Base-by-base conservation (phyloP, 2,888 invertebrate genomes). In the Pseudococcus jackbeardsleyi region DNA sequence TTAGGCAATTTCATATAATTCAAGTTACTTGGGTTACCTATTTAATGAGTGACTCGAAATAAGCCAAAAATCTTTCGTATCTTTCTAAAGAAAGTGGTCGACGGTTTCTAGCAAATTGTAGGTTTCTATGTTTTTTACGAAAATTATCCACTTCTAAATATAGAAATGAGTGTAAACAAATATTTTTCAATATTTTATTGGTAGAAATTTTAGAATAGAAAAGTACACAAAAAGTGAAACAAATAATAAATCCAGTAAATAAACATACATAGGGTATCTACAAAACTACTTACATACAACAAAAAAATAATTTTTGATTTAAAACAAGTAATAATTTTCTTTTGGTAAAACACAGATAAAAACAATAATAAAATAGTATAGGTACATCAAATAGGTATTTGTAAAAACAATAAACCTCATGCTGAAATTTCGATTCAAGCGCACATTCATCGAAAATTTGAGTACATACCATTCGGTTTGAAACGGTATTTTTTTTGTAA, bases 401-500 rank as follows among this genome's bases (percentile, higher is more conserved):
- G n/a, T n/a, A 4, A 15, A 54, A 17, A n/a, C 15, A 54, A 15
- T 1, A n/a, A 54, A n/a, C 17, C n/a, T 5, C 0, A n/a, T 12
- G 48, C 12, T 50, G 4, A 64, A 64, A 64, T 22, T 59, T 9
- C 6, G 12, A 64, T 64, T 22, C 22, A 22, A 11, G 54, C 2
- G 19, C 11, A n/a, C n/a, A 19, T n/a, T 59, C n/a, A 59, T 8
- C 59, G 3, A 19, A 8, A 19, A 22, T 22, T 9, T 22, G 8
- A 6, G 22, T 64, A 22, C 11, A 33, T 33, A 72, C 33, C 33
- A 33, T 72, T 33, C 33, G 11, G 12, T 0, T 72, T 72, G 15
- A 33, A 72, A 72, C 33, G 72, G 15, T 72, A 72, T 17, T 39
- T 84, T 54, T 91, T 90, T 91, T 92, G 19, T 64, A 64, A 64